A percentile compares a stretch with the other conserved stretches of the same genome.
Evolutionary conservation across 1,140 invertebrate genomes (phyloP).

Genomic region (Cataglyphis hispanica): DNA sequence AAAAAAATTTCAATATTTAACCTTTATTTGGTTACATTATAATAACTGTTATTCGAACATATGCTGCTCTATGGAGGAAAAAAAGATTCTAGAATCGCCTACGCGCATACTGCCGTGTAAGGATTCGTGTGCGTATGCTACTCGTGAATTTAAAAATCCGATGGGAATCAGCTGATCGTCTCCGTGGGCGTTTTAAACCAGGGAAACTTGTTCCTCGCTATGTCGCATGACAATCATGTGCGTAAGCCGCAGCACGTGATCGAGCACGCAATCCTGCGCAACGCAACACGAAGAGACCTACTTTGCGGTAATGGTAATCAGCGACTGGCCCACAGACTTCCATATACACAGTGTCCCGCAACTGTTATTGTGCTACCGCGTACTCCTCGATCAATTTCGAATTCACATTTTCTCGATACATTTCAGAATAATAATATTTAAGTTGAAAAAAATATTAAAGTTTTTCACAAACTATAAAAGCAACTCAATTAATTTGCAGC

Average conservation of each 20-base stretch:
- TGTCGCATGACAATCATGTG: conserved; percentile 58
- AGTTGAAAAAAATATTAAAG: neutral
- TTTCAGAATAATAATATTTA: neutral
- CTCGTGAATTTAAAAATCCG: conserved; percentile 56
- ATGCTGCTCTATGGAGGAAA: neutral
- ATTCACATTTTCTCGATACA: neutral
- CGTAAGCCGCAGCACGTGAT: conserved; percentile 72
- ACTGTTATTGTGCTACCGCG: neutral
- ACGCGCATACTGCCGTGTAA: neutral
- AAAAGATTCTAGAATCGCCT: neutral
- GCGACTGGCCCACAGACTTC: conserved; percentile 29
- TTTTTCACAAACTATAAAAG: neutral
- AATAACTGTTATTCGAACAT: neutral
- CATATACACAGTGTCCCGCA: conserved; percentile 39
- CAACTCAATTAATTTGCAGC: neutral
- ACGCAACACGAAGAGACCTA: conserved; percentile 39
- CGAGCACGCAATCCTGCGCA: conserved; percentile 60
- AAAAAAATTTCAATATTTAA: neutral
- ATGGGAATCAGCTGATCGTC: conserved; percentile 67
- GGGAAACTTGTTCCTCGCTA: conserved; percentile 59
- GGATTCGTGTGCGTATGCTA: neutral
- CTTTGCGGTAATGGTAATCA: conserved; percentile 40
- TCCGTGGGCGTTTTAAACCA: conserved; percentile 25
- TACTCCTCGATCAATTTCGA: conserved; percentile 11
- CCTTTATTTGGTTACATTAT: neutral